A percentile compares a stretch with the other conserved stretches of the same genome.
phyloP scores from a whole-genome alignment of 2,797 vertebrate species.

The Tamandua tetradactyla region DNA sequence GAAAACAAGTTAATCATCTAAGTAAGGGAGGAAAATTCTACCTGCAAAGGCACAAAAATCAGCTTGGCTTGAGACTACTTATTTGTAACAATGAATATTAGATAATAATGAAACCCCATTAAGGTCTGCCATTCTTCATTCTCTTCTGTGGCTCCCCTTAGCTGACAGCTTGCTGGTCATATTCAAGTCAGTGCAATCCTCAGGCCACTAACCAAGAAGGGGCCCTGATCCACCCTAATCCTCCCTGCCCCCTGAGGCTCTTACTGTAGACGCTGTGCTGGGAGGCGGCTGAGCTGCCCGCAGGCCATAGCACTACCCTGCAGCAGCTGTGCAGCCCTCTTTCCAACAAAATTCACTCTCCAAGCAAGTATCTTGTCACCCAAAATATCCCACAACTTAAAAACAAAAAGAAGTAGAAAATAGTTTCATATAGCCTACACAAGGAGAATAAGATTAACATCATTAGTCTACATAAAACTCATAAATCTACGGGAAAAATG shows the following conservation, averaged over 20 bases:
- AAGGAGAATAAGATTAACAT: neutral
- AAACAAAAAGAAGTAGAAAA: neutral
- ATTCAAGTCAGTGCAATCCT: neutral
- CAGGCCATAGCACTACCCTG: neutral
- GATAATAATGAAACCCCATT: neutral
- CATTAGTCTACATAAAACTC: neutral
- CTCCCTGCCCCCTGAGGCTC: neutral
- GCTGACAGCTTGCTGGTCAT: neutral
- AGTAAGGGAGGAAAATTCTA: neutral
- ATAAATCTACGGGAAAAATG: neutral
- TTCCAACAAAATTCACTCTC: neutral
- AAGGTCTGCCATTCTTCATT: neutral
- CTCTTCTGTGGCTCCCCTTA: neutral
- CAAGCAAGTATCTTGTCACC: neutral
- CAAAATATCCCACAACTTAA: neutral
- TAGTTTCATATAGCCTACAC: neutral
- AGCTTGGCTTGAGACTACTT: neutral
- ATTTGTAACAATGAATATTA: neutral
- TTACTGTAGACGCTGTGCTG: neutral
- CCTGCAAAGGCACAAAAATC: neutral
- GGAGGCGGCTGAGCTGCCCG: neutral
- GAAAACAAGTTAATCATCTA: neutral
- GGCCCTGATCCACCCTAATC: neutral
- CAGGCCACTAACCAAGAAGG: no score
- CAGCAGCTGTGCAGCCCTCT: neutral